Evolutionary conservation across 2,797 vertebrate species (phyloP).

Genomic region (Ceyx erithaca): DNA sequence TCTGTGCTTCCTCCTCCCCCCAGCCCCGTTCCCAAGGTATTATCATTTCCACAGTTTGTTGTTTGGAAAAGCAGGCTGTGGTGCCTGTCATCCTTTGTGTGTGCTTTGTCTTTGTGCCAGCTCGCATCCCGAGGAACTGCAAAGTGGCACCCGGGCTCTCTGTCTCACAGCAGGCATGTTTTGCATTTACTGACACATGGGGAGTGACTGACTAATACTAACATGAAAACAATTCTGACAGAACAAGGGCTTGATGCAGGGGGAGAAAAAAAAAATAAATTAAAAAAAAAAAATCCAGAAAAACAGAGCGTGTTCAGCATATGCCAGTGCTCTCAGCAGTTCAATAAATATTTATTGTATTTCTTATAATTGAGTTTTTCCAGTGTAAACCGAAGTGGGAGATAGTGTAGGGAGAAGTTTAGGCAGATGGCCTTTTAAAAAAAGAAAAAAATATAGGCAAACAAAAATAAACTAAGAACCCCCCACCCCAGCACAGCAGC

Average conservation of each 20-base stretch:
- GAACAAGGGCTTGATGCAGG: constrained; percentile 64
- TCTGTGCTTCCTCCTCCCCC: not conserved
- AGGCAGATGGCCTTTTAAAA: not conserved
- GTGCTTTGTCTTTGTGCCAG: constrained; percentile 61
- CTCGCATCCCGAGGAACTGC: constrained; percentile 44
- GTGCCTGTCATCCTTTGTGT: constrained; percentile 70
- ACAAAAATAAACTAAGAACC: not conserved
- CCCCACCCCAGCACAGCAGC: not conserved
- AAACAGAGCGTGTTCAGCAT: constrained; percentile 64
- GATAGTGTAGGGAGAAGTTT: constrained; percentile 26
- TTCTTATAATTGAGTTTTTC: constrained; percentile 50
- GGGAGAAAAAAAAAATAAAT: not conserved
- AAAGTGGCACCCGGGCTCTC: constrained; percentile 54
- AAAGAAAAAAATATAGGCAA: not conserved
- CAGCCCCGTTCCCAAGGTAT: not conserved
- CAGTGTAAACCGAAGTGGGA: constrained; percentile 1
- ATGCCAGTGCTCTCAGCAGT: constrained; percentile 50
- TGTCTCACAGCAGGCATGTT: constrained; percentile 67
- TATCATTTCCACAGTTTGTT: constrained; percentile 28
- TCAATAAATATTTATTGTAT: constrained; percentile 68
- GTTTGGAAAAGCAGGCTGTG: constrained; percentile 49
- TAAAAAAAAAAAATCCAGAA: not conserved
- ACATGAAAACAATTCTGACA: constrained; percentile 73
- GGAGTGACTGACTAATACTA: constrained; percentile 74
- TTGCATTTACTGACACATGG: constrained; percentile 71